Evolutionary conservation across 1,140 invertebrate species (phyloP), one percentile per base, ranked within the genome.

Genomic region (Capitella teleta): DNA sequence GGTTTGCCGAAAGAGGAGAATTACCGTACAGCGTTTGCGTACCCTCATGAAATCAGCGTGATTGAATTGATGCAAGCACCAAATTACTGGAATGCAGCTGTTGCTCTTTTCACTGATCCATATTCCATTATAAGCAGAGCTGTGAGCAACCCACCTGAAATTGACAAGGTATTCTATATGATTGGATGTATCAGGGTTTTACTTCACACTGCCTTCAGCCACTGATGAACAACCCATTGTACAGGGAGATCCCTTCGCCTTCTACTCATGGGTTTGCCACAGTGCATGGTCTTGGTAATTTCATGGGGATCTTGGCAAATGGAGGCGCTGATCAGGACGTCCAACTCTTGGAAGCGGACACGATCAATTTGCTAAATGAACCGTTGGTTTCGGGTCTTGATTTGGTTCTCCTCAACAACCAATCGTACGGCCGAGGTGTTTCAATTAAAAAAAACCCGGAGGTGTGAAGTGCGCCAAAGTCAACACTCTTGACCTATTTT

Each of bases 211-310:
- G 10, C 16, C 16, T 16, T 34, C 10, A 34, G 10, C 32, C n/a
- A 5, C 3, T 21, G 16, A 12, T 44, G 42, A 53, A 49, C n/a
- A 38, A 43, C 30, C 36, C 37, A 18, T n/a, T 23, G 2, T 42
- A 24, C 16, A 37, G 38, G 14, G 38, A 43, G 26, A 43, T 49
- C 12, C 37, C 25, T 21, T 49, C 16, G 14, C 16, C 23, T 12
- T 61, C 61, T 1, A 25, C 46, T 2, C 54, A 47, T 24, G 68
- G 67, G 16, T 60, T 64, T 48, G 68, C 66, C 12, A 71, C 61
- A 36, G 63, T 62, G 2, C 51, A 62, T 37, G 55, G 56, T 4
- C 47, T 71, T 6, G 68, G 65, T 8, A 61, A 61, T 37, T 38
- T 71, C 0, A 62, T 43, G 25, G 52, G 58, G 5, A 58, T 60